Evolutionary conservation across 2,797 vertebrate genomes (phyloP).

Genomic region (Trachops cirrhosus): DNA sequence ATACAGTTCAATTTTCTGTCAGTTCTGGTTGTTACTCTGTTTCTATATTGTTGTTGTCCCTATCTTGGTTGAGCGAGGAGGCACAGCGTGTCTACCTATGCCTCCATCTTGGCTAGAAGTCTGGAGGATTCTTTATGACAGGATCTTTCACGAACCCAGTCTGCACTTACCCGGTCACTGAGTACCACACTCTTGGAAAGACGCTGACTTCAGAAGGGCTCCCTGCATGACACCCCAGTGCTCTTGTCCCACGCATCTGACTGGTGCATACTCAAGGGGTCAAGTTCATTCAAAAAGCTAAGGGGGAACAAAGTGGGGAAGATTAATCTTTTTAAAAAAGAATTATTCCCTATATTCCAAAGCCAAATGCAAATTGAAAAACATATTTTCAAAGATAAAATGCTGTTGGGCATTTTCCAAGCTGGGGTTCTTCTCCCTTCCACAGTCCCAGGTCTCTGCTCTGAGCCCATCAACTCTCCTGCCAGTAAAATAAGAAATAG

Average conservation of each 20-base stretch:
- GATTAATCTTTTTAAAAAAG: neutral
- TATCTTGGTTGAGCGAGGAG: no score
- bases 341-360: neutral
- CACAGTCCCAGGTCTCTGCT: neutral
- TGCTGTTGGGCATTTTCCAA: neutral
- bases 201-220: neutral
- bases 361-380: neutral
- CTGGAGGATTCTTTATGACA: neutral
- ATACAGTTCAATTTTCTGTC: no score
- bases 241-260: no score
- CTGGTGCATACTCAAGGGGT: neutral
- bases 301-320: neutral
- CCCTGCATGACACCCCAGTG: no score
- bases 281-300: neutral
- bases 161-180: no score
- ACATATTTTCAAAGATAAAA: neutral
- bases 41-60: no score
- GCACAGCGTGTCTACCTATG: no score
- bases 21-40: no score
- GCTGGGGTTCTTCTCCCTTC: neutral
- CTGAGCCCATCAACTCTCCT: neutral
- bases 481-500: neutral
- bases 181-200: neutral
- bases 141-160: neutral
- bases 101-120: no score